phyloP scores from a whole-genome alignment of 1,140 invertebrate genomes.

The Drosophila lini region DNA sequence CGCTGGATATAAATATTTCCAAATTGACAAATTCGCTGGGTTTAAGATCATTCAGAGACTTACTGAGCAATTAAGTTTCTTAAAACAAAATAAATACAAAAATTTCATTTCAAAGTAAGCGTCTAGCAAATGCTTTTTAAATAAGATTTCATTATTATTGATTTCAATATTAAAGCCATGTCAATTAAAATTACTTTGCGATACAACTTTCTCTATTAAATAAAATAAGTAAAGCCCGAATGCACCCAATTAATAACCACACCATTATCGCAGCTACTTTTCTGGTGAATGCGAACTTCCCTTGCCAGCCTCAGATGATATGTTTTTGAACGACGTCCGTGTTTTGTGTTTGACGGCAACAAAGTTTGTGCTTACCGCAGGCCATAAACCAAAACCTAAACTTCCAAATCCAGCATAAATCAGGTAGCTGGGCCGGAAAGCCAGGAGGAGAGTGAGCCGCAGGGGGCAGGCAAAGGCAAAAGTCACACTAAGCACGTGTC shows the following conservation, averaged over 20 bases:
- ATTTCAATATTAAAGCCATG: not conserved
- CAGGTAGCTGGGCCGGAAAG: slow-evolving; percentile 5
- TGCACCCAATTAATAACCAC: slow-evolving; percentile 4
- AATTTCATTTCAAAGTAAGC: too few species aligned
- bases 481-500: slow-evolving; percentile 60
- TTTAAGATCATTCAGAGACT: not conserved
- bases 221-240: not conserved
- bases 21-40: not conserved
- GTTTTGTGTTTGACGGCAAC: slow-evolving; percentile 32
- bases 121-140: too few species aligned
- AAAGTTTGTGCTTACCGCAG: slow-evolving; percentile 48
- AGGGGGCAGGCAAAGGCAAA: slow-evolving; percentile 21
- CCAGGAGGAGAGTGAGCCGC: not conserved
- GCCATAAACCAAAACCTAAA: slow-evolving; percentile 60
- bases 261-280: not conserved
- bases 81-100: too few species aligned
- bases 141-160: too few species aligned
- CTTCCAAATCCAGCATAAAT: slow-evolving; percentile 55
- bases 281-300: not conserved
- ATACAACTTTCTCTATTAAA: not conserved
- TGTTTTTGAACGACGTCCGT: slow-evolving; percentile 25
- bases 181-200: not conserved
- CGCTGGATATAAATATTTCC: not conserved
- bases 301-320: slow-evolving; percentile 16
- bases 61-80: too few species aligned